Conservation (phyloP, 2,797 vertebrate species). For the Melanotaenia parkinsoni region DNA sequence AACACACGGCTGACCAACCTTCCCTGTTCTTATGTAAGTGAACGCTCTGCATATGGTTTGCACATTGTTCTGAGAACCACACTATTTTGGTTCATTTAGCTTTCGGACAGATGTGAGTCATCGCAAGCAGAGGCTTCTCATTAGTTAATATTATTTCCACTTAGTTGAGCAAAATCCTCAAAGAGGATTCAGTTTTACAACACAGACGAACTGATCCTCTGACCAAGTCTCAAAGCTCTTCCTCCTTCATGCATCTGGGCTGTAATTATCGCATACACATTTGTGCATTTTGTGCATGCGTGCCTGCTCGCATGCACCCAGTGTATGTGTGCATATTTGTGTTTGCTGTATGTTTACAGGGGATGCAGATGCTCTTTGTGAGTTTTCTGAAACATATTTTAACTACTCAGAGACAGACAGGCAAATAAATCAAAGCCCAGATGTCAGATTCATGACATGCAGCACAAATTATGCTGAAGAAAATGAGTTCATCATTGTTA, state of each 20-base stretch:
- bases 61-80: slow-evolving; percentile 50
- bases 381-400: slow-evolving; percentile 12
- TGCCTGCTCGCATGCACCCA: slow-evolving; percentile 10
- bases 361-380: slow-evolving; percentile 32
- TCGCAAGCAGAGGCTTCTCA: slow-evolving; percentile 68
- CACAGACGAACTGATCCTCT: slow-evolving; percentile 26
- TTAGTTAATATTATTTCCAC: slow-evolving; percentile 74
- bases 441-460: slow-evolving; percentile 40
- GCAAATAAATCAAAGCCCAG: slow-evolving; percentile 46
- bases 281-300: slow-evolving; percentile 10
- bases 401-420: slow-evolving; percentile 13
- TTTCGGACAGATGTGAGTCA: slow-evolving; percentile 74
- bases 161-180: slow-evolving; percentile 61
- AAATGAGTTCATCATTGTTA: background rate
- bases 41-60: slow-evolving; percentile 56
- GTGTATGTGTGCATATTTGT: background rate
- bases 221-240: slow-evolving; percentile 48
- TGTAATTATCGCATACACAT: slow-evolving; percentile 14
- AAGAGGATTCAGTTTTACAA: slow-evolving; percentile 39
- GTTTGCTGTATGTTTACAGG: slow-evolving; percentile 30
- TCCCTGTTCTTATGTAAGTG: slow-evolving; percentile 52
- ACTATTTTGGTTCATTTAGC: slow-evolving; percentile 60
- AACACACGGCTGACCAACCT: slow-evolving; percentile 35
- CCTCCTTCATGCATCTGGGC: slow-evolving; percentile 38
- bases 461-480: slow-evolving; percentile 3